A percentile compares a stretch with the other conserved stretches of the same genome.
Conservation (phyloP, 2,113 vertebrate genomes). For the Indicator maculatus region DNA sequence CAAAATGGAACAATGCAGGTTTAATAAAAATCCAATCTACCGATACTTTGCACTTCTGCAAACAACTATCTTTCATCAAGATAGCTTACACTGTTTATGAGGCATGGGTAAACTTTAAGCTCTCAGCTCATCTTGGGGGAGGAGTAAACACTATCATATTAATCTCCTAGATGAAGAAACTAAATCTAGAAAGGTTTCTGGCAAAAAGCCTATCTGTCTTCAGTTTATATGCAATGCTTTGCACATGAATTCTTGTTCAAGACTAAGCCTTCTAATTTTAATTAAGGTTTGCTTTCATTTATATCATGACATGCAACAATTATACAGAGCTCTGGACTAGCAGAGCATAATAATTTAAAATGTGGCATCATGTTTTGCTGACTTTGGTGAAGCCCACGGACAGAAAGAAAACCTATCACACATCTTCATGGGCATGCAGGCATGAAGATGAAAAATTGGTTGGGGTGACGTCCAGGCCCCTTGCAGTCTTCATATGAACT, state of each 20-base stretch:
- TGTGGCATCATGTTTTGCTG: neutral
- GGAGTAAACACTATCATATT: neutral
- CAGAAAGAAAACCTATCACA: neutral
- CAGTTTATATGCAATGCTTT: neutral
- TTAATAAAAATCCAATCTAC: constrained; percentile 24
- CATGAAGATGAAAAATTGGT: neutral
- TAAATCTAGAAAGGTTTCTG: neutral
- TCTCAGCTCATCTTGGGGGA: neutral
- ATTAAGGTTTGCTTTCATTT: neutral
- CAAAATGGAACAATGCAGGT: neutral
- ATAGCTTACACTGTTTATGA: neutral
- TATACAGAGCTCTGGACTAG: neutral
- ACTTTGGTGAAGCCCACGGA: neutral
- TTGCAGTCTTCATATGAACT: neutral
- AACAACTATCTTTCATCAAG: neutral
- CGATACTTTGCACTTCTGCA: neutral
- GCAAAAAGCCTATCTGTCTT: neutral
- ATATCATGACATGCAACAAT: neutral
- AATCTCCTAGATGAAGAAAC: constrained; percentile 8
- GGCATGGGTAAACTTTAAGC: neutral
- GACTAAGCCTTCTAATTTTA: neutral
- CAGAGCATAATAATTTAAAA: neutral
- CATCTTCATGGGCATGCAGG: neutral
- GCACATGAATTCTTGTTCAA: neutral
- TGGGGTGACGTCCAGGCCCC: neutral